phyloP scores from a whole-genome alignment of 2,113 vertebrate genomes.

The Pelecanoides urinatrix region DNA sequence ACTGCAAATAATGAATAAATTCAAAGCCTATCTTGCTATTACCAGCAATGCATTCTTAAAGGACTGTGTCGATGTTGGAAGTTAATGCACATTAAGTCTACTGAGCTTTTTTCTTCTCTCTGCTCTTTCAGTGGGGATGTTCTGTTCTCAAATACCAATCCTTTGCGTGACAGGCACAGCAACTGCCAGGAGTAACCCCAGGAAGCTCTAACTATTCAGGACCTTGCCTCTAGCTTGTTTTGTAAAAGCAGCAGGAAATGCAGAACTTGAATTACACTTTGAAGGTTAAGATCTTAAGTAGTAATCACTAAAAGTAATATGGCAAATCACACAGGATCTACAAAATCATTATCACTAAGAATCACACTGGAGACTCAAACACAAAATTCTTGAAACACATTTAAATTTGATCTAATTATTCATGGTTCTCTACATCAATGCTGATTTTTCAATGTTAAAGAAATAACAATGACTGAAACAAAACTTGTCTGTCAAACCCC shows the following conservation, averaged over 20 bases:
- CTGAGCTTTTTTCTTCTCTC: not conserved
- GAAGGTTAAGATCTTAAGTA: not conserved
- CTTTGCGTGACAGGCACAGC: conserved; percentile 7
- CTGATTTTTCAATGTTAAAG: not conserved
- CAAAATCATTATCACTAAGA: not conserved
- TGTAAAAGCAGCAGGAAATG: conserved; percentile 13
- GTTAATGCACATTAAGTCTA: not conserved
- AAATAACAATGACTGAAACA: not conserved
- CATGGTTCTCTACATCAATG: not conserved
- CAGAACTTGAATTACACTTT: not conserved
- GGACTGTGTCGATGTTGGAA: not conserved
- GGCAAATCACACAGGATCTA: not conserved
- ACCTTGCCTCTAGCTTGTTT: not conserved
- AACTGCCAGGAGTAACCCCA: conserved; percentile 20
- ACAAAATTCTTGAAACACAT: not conserved
- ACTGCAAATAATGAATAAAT: not conserved
- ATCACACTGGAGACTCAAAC: not conserved
- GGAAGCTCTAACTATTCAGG: conserved; percentile 24
- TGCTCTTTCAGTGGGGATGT: conserved; percentile 5
- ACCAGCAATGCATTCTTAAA: not conserved
- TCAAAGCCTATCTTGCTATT: not conserved
- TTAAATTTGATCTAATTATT: not conserved
- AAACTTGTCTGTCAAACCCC: conserved; percentile 31
- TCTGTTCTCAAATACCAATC: conserved; percentile 35
- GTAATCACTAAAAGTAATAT: not conserved